These are phyloP conservation scores for Exocentrus adspersus DNA, from an alignment of 2,888 invertebrate species.

Conservation along the genomic window DNA sequence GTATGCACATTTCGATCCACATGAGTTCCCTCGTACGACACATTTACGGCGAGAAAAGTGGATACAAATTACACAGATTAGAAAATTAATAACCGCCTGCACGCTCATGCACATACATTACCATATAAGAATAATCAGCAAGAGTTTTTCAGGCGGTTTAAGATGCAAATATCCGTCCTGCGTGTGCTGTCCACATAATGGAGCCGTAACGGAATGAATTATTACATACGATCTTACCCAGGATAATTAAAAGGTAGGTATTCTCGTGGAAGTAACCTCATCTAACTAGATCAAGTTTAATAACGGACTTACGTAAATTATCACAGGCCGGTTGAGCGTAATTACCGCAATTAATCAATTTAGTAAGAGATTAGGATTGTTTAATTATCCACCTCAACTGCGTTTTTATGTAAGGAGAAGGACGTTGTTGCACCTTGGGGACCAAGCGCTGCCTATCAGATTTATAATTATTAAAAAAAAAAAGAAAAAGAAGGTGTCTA, in stretches of 20 bases:
- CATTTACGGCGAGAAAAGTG: not conserved
- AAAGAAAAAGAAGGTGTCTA: too few relatives aligned
- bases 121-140: not conserved
- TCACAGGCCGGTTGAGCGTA: not conserved
- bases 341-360: not conserved
- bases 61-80: not conserved
- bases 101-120: not conserved
- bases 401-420: too few relatives aligned
- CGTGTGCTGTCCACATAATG: conserved; percentile 6
- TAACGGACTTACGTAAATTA: conserved; percentile 8
- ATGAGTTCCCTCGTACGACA: not conserved
- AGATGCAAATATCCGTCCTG: conserved; percentile 1
- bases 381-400: not conserved
- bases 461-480: too few relatives aligned
- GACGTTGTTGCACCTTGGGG: too few relatives aligned
- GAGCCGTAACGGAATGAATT: not conserved
- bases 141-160: not conserved
- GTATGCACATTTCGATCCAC: not conserved
- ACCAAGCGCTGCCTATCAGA: too few relatives aligned
- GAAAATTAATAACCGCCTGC: not conserved
- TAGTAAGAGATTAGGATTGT: not conserved
- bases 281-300: conserved; percentile 23
- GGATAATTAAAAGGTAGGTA: not conserved
- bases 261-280: conserved; percentile 8
- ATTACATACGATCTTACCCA: not conserved